Evolutionary conservation across 2,797 vertebrate species (phyloP), one percentile per base, ranked within the genome.

Genomic region (Benthosema pterotum): DNA sequence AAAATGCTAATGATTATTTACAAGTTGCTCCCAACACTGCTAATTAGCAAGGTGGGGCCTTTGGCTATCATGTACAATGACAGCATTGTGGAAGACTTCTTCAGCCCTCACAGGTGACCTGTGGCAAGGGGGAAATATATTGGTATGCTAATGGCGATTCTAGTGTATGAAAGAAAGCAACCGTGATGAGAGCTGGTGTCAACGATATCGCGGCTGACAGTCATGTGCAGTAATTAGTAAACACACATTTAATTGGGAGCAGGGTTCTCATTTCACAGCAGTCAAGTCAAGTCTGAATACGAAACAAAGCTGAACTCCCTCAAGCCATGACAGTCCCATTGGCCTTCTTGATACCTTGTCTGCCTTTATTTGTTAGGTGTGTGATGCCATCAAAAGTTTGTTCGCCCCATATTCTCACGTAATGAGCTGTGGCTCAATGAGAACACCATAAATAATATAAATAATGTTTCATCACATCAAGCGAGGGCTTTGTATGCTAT

Each of bases 141-240:
- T 25, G 22, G 3, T 25, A 25, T 25, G 22, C 22, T 25, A 25
- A 25, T 25, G 5, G 2, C 22, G 3, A 25, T 25, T 25, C 22
- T 5, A 25, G 22, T 25, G 22, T 1, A 25, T 25, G 22, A 25
- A 25, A 25, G 22, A 25, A 25, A 25, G 22, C 22, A 25, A 25
- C 9, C 12, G 19, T 18, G 52, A 47, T 46, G 17, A 47, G 25
- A 18, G 5, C 56, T 25, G 25, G 52, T 2, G 19, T 4, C 16
- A 28, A 47, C 32, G n/a, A 47, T 46, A 47, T 58, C 13, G 28
- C 18, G 52, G 25, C 16, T 51, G 63, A 58, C 63, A 57, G 25
- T 52, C 28, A 48, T 25, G 5, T 25, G 5, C 22, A 2, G 22
- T 49, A 48, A 64, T 53, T 42, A 32, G 18, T 22, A 18, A 45